Base-by-base conservation (phyloP, 2,888 invertebrate genomes). In the Chloromyia formosa region DNA sequence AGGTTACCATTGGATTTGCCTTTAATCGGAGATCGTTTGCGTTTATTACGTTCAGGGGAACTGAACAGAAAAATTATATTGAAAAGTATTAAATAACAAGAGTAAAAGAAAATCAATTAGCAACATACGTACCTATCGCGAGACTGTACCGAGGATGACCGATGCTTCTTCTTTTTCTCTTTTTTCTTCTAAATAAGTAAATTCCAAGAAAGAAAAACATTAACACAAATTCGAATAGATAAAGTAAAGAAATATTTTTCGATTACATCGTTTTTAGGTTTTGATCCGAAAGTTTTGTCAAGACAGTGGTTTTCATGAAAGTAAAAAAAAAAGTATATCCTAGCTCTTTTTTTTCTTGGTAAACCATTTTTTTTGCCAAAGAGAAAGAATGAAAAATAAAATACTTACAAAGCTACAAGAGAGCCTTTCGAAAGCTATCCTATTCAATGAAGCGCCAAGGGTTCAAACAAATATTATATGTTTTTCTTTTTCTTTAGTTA, bases 381-480 rank as follows among this genome's bases (percentile, higher is more conserved):
- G 73, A 64, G 73, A 74, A 58, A 64, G 69, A 74, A 22, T 74
- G 20, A 20, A 81, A 84, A 83, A 83, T 81, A 84, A 84, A 84
- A 83, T 84, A 84, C 84, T 84, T 84, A 84, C 84, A 84, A 84
- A 84, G 84, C 84, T 84, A 84, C 83, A 83, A 84, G 82, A 84
- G 84, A 84, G 84, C 84, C 84, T 82, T 81, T 83, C 81, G 84
- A 84, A 82, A 83, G 84, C 84, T 84, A 85, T 84, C 84, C 84
- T 85, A 84, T 84, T 82, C 80, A 84, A 85, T 85, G 84, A 84
- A 84, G 84, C 84, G 84, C 83, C 84, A 84, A 82, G 84, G 83
- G 83, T 83, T 90, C 88, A 91, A 90, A 90, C 87, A 87, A 90
- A 90, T 91, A 91, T 89, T 90, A 89, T 90, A 90, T 90, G 90